Conservation (phyloP, 1,140 invertebrate genomes). For the Atopsyche davidsoni region DNA sequence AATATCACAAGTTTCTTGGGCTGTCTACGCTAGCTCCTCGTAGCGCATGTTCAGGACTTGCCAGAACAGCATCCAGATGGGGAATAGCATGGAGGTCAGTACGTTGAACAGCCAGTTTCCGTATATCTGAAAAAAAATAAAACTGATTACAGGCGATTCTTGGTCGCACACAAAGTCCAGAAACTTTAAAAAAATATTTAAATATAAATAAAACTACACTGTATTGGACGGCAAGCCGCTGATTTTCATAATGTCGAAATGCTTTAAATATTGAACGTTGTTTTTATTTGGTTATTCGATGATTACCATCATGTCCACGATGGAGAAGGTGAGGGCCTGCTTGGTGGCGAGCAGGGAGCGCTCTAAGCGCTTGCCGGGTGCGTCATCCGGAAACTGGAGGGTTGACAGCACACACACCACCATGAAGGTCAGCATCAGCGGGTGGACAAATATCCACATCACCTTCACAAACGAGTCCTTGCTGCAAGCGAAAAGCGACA, state of each 20-base stretch:
- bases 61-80: conserved; percentile 58
- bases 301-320: conserved; percentile 71
- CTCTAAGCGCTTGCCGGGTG: conserved; percentile 40
- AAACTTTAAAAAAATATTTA: background rate
- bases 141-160: conserved; percentile 2
- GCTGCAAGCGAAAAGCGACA: conserved; percentile 34
- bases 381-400: conserved; percentile 57
- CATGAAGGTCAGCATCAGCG: conserved; percentile 55
- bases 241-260: too few species aligned
- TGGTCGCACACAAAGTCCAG: background rate
- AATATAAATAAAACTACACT: too few species aligned
- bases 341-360: conserved; percentile 60
- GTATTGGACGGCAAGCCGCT: too few species aligned
- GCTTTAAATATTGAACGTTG: too few species aligned
- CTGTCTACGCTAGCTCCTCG: too few species aligned
- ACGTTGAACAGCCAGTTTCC: conserved; percentile 61
- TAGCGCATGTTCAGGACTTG: conserved; percentile 35
- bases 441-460: conserved; percentile 63
- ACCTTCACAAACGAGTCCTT: conserved; percentile 40
- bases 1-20: too few species aligned
- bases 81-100: conserved; percentile 46
- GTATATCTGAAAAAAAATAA: conserved; percentile 49
- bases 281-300: too few species aligned
- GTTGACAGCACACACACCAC: conserved; percentile 56
- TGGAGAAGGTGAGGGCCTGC: conserved; percentile 69